These are phyloP conservation scores for Cisticola juncidis DNA, from an alignment of 2,113 vertebrate species.

Conservation along the genomic window DNA sequence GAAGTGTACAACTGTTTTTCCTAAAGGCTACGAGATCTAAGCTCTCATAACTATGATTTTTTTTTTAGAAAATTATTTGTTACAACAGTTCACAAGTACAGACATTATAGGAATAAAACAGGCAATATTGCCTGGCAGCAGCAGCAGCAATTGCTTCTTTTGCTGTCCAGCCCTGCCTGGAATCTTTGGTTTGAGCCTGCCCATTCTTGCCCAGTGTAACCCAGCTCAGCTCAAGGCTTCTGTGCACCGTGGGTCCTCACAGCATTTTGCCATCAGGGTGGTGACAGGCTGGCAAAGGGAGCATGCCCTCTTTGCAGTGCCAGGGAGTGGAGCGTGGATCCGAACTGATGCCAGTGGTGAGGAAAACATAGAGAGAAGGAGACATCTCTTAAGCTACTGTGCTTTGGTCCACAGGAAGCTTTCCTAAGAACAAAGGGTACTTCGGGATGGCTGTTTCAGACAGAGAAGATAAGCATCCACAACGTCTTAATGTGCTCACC, in stretches of 20 bases:
- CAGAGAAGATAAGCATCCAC: not conserved
- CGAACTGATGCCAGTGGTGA: not conserved
- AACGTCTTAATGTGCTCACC: not conserved
- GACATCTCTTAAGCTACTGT: not conserved
- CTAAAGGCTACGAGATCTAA: not conserved
- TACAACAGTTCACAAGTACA: not conserved
- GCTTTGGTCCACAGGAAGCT: not conserved
- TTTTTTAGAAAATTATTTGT: not conserved
- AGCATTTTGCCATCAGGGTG: rapidly evolving
- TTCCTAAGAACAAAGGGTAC: not conserved
- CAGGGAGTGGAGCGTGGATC: not conserved
- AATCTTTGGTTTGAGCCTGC: not conserved
- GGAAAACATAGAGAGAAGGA: not conserved
- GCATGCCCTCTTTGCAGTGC: not conserved
- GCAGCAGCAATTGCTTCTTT: not conserved
- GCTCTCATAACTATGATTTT: not conserved
- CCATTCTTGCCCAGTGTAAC: not conserved
- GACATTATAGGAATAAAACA: not conserved
- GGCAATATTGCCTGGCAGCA: not conserved
- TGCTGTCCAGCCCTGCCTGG: not conserved
- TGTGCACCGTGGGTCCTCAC: not conserved
- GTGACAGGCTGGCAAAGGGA: not conserved
- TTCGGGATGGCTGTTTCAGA: not conserved
- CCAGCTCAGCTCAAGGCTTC: not conserved
- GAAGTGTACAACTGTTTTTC: not conserved